These are phyloP conservation scores for Falco peregrinus DNA, from an alignment of 2,797 vertebrate genomes.

Conservation along the genomic window DNA sequence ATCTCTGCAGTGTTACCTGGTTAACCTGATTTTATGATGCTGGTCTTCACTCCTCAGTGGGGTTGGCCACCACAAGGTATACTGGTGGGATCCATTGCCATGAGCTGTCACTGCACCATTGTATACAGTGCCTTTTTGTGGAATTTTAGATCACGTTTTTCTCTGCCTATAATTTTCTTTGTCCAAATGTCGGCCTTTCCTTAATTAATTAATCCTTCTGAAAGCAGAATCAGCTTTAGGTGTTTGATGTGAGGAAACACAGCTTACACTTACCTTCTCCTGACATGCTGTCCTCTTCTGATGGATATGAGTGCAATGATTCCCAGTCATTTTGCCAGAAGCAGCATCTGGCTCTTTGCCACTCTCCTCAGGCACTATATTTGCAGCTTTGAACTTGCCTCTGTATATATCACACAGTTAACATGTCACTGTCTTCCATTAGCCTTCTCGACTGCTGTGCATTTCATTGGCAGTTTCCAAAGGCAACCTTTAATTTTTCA, in stretches of 20 bases:
- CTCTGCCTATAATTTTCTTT: neutral
- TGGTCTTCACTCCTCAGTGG: neutral
- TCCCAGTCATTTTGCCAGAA: conserved; percentile 20
- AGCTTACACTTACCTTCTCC: neutral
- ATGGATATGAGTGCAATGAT: conserved; percentile 20
- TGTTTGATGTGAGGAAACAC: neutral
- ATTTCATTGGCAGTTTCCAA: conserved; percentile 29
- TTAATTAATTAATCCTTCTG: conserved; percentile 23
- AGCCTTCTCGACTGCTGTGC: conserved; percentile 7
- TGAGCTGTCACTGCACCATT: neutral
- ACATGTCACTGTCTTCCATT: conserved; percentile 41
- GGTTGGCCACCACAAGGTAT: neutral
- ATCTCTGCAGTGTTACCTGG: neutral
- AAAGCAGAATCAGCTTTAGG: neutral
- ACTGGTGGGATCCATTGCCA: neutral
- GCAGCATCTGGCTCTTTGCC: conserved; percentile 41
- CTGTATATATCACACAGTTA: conserved; percentile 34
- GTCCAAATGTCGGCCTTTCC: neutral
- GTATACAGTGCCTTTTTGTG: neutral
- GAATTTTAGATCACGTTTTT: neutral
- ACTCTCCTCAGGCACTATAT: conserved; percentile 31
- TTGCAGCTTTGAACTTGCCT: conserved; percentile 42
- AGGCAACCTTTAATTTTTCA: neutral
- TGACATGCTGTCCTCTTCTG: neutral
- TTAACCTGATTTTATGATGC: neutral